phyloP scores from a whole-genome alignment of 2,888 invertebrate species.

The Bombylius major region DNA sequence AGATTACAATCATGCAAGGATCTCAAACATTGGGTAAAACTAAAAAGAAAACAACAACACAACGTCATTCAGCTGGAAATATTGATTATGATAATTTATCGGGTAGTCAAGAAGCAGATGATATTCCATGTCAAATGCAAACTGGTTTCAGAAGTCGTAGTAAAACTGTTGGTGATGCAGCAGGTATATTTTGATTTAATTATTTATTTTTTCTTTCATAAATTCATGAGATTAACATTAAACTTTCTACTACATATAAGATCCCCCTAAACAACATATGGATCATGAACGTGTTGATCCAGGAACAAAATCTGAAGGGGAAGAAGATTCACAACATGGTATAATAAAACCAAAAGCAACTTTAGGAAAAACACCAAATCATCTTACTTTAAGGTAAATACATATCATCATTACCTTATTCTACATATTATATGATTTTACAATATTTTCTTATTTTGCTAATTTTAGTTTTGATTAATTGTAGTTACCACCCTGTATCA shows the following conservation, averaged over 20 bases:
- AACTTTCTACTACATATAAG: conserved; percentile 7
- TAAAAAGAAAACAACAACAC: conserved; percentile 60
- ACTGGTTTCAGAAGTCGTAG: conserved; percentile 65
- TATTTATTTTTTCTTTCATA: conserved; percentile 7
- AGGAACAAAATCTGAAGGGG: conserved; percentile 76
- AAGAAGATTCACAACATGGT: conserved; percentile 64
- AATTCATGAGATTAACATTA: background rate
- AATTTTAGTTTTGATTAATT: too few species aligned
- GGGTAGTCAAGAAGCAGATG: conserved; percentile 61
- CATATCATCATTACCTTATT: too few species aligned
- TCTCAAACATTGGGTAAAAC: conserved; percentile 75
- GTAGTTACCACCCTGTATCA: too few species aligned
- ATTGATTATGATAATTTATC: conserved; percentile 74
- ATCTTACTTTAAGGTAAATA: conserved; percentile 66
- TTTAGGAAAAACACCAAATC: conserved; percentile 84
- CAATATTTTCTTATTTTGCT: background rate
- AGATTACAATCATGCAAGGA: conserved; percentile 57
- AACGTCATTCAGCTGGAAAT: conserved; percentile 70
- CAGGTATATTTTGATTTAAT: conserved; percentile 42
- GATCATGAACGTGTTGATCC: conserved; percentile 50
- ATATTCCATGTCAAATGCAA: conserved; percentile 36
- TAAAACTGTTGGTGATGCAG: conserved; percentile 80
- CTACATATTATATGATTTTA: background rate
- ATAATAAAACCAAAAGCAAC: conserved; percentile 50
- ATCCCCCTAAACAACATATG: conserved; percentile 21